Conservation (phyloP, 2,113 vertebrate genomes). For the Macrotus californicus region DNA sequence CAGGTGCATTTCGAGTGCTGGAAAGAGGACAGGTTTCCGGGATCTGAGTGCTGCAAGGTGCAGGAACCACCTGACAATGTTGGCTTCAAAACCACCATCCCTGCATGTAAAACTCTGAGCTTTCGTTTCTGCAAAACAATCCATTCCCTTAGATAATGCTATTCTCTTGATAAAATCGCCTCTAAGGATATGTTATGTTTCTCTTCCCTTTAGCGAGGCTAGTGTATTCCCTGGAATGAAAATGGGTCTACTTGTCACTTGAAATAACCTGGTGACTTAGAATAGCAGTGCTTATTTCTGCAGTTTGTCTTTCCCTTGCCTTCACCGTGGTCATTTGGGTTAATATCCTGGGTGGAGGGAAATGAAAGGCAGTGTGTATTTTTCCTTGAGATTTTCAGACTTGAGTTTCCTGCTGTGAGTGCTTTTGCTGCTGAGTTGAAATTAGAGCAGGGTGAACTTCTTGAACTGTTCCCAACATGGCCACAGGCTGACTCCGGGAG, state of each 20-base stretch:
- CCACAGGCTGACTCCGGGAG: slow-evolving; percentile 62
- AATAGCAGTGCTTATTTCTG: slow-evolving; percentile 48
- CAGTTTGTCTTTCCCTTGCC: slow-evolving; percentile 49
- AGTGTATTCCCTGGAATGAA: slow-evolving; percentile 25
- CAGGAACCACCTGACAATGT: background rate
- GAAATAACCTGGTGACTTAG: slow-evolving; percentile 44
- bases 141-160: background rate
- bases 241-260: slow-evolving; percentile 31
- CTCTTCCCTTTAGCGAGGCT: background rate
- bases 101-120: background rate
- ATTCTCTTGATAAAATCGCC: background rate
- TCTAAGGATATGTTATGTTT: background rate
- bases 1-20: background rate
- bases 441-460: slow-evolving; percentile 43
- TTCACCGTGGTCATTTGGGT: slow-evolving; percentile 28
- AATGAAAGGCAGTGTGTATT: slow-evolving; percentile 45
- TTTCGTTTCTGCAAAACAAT: slow-evolving; percentile 18
- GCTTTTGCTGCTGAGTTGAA: slow-evolving; percentile 61
- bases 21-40: background rate
- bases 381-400: slow-evolving; percentile 50
- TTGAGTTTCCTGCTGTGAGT: slow-evolving; percentile 58
- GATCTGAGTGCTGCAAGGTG: background rate
- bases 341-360: slow-evolving; percentile 49
- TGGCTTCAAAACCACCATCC: background rate
- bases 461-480: slow-evolving; percentile 66